Evolutionary conservation across 1,140 invertebrate species (phyloP).

Genomic region (Halyomorpha halys): DNA sequence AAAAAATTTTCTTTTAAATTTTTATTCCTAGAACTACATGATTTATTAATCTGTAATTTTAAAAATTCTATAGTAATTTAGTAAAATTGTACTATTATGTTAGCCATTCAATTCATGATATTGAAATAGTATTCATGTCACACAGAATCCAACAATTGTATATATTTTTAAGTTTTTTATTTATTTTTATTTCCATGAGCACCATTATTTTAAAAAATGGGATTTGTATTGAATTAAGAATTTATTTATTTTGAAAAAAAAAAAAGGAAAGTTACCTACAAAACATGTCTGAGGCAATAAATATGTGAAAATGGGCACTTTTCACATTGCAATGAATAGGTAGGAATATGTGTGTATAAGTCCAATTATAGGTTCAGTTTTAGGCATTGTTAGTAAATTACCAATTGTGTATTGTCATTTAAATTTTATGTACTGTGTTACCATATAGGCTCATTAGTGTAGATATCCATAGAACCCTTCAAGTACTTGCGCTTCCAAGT

Average conservation of each 20-base stretch:
- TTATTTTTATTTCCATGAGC: not conserved
- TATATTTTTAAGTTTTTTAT: constrained; percentile 2
- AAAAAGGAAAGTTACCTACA: constrained; percentile 26
- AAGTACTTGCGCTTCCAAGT: constrained; percentile 31
- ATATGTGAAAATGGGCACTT: constrained; percentile 27
- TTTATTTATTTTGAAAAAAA: constrained; percentile 18
- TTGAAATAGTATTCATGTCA: constrained; percentile 14
- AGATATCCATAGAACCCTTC: constrained; percentile 22
- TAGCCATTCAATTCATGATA: not conserved
- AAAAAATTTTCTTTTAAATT: not conserved
- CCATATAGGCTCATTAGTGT: constrained; percentile 26
- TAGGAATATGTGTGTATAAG: constrained; percentile 26
- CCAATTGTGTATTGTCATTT: constrained; percentile 26
- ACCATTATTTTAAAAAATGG: not conserved
- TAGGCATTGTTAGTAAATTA: constrained; percentile 25
- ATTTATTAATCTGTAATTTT: too few species aligned
- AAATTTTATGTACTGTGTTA: constrained; percentile 28
- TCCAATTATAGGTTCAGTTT: constrained; percentile 25
- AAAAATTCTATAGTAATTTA: too few species aligned
- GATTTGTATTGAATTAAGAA: not conserved
- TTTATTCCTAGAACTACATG: too few species aligned
- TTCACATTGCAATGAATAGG: constrained; percentile 25
- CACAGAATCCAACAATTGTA: constrained; percentile 20
- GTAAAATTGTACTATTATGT: too few species aligned
- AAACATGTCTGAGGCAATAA: constrained; percentile 25